Conservation (phyloP, 1,140 invertebrate genomes). For the Hylaeus volcanicus region DNA sequence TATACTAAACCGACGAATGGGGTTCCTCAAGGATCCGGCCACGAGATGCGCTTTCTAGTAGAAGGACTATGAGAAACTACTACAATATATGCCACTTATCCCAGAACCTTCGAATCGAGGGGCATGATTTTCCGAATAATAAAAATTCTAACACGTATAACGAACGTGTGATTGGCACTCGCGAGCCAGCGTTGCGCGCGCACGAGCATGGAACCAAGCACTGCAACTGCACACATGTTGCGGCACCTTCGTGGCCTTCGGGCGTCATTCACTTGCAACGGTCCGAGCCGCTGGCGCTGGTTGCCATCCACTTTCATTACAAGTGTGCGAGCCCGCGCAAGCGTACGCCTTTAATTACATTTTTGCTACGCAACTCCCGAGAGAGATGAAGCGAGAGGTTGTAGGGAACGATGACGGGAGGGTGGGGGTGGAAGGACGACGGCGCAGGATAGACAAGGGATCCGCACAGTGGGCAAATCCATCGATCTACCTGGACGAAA, state of each 20-base stretch:
- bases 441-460: not conserved
- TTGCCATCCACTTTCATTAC: slow-evolving; percentile 78
- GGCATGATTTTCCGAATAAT: slow-evolving; percentile 44
- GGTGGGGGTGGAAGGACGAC: slow-evolving; percentile 9
- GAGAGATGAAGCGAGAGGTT: slow-evolving; percentile 12
- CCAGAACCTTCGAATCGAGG: not conserved
- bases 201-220: slow-evolving; percentile 43
- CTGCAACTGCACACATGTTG: slow-evolving; percentile 67
- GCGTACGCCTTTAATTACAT: slow-evolving; percentile 76
- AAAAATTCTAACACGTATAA: slow-evolving; percentile 24
- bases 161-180: slow-evolving; percentile 29
- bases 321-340: slow-evolving; percentile 55
- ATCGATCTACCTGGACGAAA: no score
- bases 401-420: slow-evolving; percentile 34
- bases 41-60: no score
- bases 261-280: slow-evolving; percentile 78
- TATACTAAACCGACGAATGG: no score
- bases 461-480: no score
- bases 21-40: no score
- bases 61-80: no score
- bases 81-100: no score
- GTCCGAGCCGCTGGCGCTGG: slow-evolving; percentile 57
- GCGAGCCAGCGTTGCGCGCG: slow-evolving; percentile 19
- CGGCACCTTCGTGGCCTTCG: slow-evolving; percentile 77
- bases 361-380: slow-evolving; percentile 73